Evolutionary conservation across 2,888 invertebrate genomes (phyloP), one percentile per base, ranked within the genome.

Genomic region (Orthosia cruda): DNA sequence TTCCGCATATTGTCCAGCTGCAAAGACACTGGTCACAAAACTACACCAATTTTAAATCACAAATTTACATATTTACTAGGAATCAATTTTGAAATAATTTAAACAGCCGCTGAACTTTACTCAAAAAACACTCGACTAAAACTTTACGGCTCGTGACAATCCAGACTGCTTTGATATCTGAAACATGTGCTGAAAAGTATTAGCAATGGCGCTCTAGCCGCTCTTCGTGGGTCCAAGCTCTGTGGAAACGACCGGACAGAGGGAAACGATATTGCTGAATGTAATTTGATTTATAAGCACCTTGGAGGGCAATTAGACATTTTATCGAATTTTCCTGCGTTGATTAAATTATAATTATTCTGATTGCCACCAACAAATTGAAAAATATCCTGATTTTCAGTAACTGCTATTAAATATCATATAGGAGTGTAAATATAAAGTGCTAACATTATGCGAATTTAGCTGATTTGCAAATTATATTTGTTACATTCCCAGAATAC

Each of bases 261-360:
- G 26, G 45, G 13, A 67, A 65, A 50, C 47, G 16, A 62, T 67
- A 71, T 79, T 77, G 55, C 64, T 61, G 63, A 65, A 62, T 80
- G 77, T 84, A 87, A 87, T 80, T 84, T 78, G 80, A 88, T 89
- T 89, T 80, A 86, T 65, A 65, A 50, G 45, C 64, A 57, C 54
- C 40, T 61, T 49, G 65, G 62, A 74, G 70, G 61, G 70, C 64
- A 81, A 84, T 89, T 83, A 78, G 81, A 74, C 57, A 74, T 83
- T 79, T 84, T 74, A 81, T 79, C 9, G 74, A 76, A 9, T 57
- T 77, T 77, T 80, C 79, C 78, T 64, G 58, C 69, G 82, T 81
- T 84, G 71, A 83, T 82, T 66, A 68, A 0, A 70, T 68, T 70
- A 40, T 40, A 40, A 40, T 40, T 52, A 32, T 62, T 62, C 49